Conservation (phyloP, 2,888 invertebrate species). For the Branchellion lobata region DNA sequence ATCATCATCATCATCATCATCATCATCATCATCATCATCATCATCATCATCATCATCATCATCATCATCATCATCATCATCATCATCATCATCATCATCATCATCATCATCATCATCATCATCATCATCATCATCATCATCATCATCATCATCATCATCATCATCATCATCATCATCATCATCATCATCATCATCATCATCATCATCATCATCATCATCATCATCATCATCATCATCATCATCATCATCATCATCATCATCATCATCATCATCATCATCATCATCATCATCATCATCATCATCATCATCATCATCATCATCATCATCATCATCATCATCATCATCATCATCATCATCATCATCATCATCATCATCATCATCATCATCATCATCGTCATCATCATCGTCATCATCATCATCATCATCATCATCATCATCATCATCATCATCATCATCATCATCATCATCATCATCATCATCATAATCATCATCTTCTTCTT, state of each 20-base stretch:
- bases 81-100: slow-evolving; percentile 24
- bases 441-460: background rate
- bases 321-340: slow-evolving; percentile 15
- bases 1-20: background rate
- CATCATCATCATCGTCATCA: slow-evolving; percentile 23
- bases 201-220: slow-evolving; percentile 27
- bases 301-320: slow-evolving; percentile 41
- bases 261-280: slow-evolving; percentile 34
- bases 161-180: slow-evolving; percentile 6
- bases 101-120: slow-evolving; percentile 17
- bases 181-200: slow-evolving; percentile 31
- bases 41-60: slow-evolving; percentile 15
- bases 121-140: slow-evolving; percentile 8
- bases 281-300: slow-evolving; percentile 42
- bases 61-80: slow-evolving; percentile 1
- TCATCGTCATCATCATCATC: slow-evolving; percentile 15
- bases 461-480: slow-evolving; percentile 6
- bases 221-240: background rate
- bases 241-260: slow-evolving; percentile 6
- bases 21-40: slow-evolving; percentile 15
- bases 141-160: background rate
- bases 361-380: slow-evolving; percentile 1
- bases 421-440: slow-evolving; percentile 8
- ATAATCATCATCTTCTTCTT: slow-evolving; percentile 23
- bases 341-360: slow-evolving; percentile 15